Conservation (phyloP, 2,888 invertebrate species). For the Cacoxenus indagator region DNA sequence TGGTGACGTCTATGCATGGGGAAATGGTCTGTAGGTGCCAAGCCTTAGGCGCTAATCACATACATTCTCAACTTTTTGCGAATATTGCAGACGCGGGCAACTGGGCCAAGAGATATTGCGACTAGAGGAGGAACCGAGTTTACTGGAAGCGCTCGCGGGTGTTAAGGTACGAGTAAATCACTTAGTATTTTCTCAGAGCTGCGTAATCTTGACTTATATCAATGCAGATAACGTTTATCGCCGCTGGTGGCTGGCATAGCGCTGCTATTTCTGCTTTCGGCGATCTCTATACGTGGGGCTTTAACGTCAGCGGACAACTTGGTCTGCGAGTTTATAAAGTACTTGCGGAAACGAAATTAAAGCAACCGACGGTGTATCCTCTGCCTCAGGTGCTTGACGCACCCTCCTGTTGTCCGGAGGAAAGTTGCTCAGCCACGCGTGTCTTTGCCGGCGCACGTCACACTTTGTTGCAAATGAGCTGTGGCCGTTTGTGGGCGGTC, state of each 20-base stretch:
- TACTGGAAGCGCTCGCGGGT: slow-evolving; percentile 83
- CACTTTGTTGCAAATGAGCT: slow-evolving; percentile 78
- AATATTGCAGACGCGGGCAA: slow-evolving; percentile 82
- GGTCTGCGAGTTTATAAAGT: slow-evolving; percentile 74
- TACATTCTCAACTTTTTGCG: neutral
- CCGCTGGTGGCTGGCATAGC: slow-evolving; percentile 91
- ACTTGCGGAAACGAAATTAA: slow-evolving; percentile 27
- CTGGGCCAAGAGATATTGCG: slow-evolving; percentile 81
- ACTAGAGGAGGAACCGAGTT: slow-evolving; percentile 75
- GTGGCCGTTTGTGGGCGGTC: slow-evolving; percentile 79
- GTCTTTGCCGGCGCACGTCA: slow-evolving; percentile 85
- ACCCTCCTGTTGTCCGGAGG: slow-evolving; percentile 51
- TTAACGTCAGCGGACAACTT: slow-evolving; percentile 89
- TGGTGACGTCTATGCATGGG: slow-evolving; percentile 86
- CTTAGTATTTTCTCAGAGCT: neutral
- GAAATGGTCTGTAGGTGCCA: slow-evolving; percentile 81
- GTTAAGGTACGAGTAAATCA: slow-evolving; percentile 71
- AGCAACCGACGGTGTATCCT: slow-evolving; percentile 64
- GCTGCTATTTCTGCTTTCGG: slow-evolving; percentile 83
- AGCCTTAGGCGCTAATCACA: neutral
- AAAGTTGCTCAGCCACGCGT: slow-evolving; percentile 45
- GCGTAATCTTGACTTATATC: neutral
- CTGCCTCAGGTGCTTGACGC: slow-evolving; percentile 66
- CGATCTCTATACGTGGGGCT: slow-evolving; percentile 92
- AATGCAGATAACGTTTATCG: slow-evolving; percentile 75